Base-by-base conservation (phyloP, 2,113 vertebrate species). In the Garra rufa region DNA sequence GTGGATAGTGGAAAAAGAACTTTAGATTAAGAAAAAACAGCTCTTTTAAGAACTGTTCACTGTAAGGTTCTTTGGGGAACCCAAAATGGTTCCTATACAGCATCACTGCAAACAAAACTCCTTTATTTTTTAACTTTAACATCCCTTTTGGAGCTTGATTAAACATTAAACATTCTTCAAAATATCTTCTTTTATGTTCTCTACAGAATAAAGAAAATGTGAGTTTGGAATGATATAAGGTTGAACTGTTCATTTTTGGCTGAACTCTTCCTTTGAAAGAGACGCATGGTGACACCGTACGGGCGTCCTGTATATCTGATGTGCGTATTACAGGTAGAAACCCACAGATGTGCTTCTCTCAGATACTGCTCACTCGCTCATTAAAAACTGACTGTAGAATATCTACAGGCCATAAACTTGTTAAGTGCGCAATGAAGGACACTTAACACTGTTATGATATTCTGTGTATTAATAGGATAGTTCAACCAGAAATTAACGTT, bases 381-480 rank as follows among this genome's bases (percentile, higher is more conserved):
- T 34, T 61, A 34, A 38, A 41, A 67, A 65, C 8, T 15, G 57
- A 67, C 55, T 44, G 61, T 76, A 76, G 79, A 86, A 57, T 52
- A 21, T 69, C 44, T 77, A 76, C 48, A 81, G 83, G 63, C n/a
- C 21, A 41, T 52, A 69, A 81, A 70, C 79, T 17, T 83, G 43
- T 59, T 63, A 24, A 76, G 46, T 44, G 44, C 21, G 46, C 63
- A 15, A 38, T 76, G 9, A 81, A 82, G 59, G 71, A 82, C 71
- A 74, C 48, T 78, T 44, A 79, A 75, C 74, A 30, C 15, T 13
- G 44, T 43, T 77, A 17, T 6, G 77, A 81, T 59, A 30, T 69
- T 82, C 19, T 77, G 61, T 6, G 9, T 19, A 79, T 28, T 73
- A 55, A n/a, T 46, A 24, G 71, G 9, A 50, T 30, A 17, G 73